phyloP scores from a whole-genome alignment of 2,888 invertebrate species.

The Eilema griseolum region DNA sequence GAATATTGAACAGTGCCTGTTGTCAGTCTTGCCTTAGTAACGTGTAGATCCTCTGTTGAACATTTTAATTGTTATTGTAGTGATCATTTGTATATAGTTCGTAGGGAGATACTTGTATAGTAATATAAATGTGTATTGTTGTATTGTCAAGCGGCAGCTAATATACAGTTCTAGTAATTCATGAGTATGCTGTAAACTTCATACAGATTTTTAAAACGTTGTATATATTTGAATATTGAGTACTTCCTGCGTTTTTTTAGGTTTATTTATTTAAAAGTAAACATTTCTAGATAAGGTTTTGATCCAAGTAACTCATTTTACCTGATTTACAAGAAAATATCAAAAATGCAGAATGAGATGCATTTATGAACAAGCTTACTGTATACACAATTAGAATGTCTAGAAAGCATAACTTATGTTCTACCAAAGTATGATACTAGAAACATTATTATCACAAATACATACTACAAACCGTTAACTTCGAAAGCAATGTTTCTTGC shows the following conservation, averaged over 20 bases:
- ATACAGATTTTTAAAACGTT: no score
- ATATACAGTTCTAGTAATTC: slow-evolving; percentile 13
- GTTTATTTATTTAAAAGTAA: no score
- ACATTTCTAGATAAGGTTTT: no score
- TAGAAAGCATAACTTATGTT: no score
- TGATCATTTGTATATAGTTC: slow-evolving; percentile 51
- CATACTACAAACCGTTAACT: neutral
- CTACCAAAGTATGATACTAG: neutral
- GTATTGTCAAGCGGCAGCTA: slow-evolving; percentile 40
- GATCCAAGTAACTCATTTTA: no score
- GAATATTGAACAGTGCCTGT: slow-evolving; percentile 58
- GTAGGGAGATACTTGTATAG: slow-evolving; percentile 33
- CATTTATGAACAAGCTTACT: no score
- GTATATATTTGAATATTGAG: no score
- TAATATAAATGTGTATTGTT: slow-evolving; percentile 33
- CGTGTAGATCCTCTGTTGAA: slow-evolving; percentile 46
- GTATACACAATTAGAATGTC: no score
- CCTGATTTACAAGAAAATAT: no score
- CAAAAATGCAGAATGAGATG: neutral
- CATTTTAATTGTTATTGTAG: slow-evolving; percentile 39
- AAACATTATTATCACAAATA: neutral
- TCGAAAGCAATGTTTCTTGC: neutral
- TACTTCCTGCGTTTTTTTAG: no score
- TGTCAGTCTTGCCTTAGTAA: slow-evolving; percentile 71
- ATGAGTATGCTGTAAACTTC: neutral